phyloP scores from a whole-genome alignment of 2,113 vertebrate species.

The Osmerus mordax region DNA sequence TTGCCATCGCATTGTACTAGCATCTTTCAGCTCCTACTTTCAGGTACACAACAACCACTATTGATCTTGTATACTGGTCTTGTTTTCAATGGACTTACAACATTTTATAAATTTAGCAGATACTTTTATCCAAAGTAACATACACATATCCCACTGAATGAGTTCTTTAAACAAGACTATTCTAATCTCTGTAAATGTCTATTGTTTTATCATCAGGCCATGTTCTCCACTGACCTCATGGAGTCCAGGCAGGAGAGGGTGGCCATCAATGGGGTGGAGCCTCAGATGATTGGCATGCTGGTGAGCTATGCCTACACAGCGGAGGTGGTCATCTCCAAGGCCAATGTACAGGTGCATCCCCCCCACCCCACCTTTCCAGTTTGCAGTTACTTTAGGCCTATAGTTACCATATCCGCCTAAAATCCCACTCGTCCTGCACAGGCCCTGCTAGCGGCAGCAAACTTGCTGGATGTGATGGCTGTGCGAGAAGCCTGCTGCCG shows the following conservation, averaged over 20 bases:
- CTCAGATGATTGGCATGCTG: slow-evolving; percentile 79
- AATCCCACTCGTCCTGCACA: slow-evolving; percentile 9
- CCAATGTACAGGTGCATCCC: slow-evolving; percentile 71
- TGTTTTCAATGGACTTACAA: too few species aligned
- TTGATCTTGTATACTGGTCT: too few species aligned
- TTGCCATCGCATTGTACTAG: slow-evolving; percentile 77
- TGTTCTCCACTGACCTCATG: slow-evolving; percentile 77
- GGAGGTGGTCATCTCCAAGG: slow-evolving; percentile 74
- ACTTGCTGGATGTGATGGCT: slow-evolving; percentile 75
- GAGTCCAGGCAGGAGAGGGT: slow-evolving; percentile 78
- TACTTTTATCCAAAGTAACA: not conserved
- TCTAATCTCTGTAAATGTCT: not conserved
- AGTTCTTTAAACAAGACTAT: too few species aligned
- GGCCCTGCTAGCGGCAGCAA: slow-evolving; percentile 76
- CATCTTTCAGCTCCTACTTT: slow-evolving; percentile 80
- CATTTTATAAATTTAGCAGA: not conserved
- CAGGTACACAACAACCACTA: slow-evolving; percentile 54
- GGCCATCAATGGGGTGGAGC: slow-evolving; percentile 77
- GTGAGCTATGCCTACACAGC: slow-evolving; percentile 78
- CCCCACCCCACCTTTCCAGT: not conserved
- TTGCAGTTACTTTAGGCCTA: not conserved
- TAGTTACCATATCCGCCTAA: not conserved
- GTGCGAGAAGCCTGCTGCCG: slow-evolving; percentile 75
- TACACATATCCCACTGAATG: not conserved
- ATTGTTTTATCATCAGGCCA: slow-evolving; percentile 55